Percentiles rank a stretch among this genome's conserved stretches.
Conservation (phyloP, 2,113 vertebrate genomes). For the Oncorhynchus clarkii region DNA sequence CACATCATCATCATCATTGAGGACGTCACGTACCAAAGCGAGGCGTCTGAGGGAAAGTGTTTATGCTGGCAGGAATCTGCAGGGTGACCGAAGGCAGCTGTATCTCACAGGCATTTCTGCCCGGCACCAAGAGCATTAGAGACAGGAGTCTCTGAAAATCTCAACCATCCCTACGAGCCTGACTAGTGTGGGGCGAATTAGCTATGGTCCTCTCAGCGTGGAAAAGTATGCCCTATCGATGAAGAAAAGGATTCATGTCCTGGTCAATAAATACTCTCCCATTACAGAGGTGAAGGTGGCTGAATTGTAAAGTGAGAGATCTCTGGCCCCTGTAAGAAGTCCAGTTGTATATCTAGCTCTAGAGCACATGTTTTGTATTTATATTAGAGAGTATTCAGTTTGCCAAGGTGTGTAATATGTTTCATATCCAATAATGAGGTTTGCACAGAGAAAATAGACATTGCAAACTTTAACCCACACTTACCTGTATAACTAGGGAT, state of each 20-base stretch:
- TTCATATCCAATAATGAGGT: not conserved
- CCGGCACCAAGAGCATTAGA: not conserved
- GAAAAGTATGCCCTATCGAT: not conserved
- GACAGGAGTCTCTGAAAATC: not conserved
- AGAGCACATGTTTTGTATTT: not conserved
- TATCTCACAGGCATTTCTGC: not conserved
- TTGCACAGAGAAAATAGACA: not conserved
- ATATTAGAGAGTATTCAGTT: not conserved
- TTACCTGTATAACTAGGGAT: too few species aligned
- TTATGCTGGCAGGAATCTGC: not conserved
- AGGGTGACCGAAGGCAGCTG: not conserved
- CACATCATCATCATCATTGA: not conserved
- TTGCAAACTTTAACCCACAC: not conserved
- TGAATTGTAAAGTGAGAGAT: not conserved
- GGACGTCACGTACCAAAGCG: not conserved
- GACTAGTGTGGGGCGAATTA: not conserved
- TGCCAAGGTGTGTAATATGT: not conserved
- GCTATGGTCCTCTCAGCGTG: not conserved
- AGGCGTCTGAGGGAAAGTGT: not conserved
- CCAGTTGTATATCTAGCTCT: not conserved
- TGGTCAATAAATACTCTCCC: conserved; percentile 1
- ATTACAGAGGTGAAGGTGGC: not conserved
- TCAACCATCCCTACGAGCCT: not conserved
- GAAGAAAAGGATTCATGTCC: not conserved
- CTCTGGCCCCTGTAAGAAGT: not conserved